These are phyloP conservation scores for Pristionchus fissidentatus DNA, from an alignment of 2,888 invertebrate genomes.

Conservation along the genomic window DNA sequence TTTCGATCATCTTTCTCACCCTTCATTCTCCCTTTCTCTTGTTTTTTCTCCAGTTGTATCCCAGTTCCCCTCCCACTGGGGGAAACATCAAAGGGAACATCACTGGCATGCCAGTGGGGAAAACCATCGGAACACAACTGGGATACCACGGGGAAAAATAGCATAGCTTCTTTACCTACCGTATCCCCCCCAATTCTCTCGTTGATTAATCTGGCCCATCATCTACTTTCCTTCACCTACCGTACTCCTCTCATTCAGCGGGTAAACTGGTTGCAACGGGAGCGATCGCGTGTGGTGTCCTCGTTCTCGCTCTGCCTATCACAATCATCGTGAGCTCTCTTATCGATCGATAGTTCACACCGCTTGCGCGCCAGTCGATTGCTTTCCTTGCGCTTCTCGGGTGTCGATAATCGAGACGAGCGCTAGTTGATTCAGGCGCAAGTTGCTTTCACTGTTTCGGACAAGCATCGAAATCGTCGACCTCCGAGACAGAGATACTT, in stretches of 20 bases:
- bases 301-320: constrained; percentile 64
- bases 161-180: no score
- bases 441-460: constrained; percentile 49
- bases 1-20: no score
- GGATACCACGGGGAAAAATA: no score
- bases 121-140: no score
- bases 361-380: constrained; percentile 40
- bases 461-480: not conserved
- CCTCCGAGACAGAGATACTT: not conserved
- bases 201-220: constrained; percentile 49
- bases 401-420: not conserved
- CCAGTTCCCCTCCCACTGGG: no score
- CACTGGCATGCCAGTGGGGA: no score
- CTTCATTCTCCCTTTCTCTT: not conserved
- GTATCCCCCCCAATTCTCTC: constrained; percentile 31
- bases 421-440: constrained; percentile 45
- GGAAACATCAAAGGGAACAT: no score
- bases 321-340: constrained; percentile 54
- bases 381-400: constrained; percentile 8
- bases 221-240: constrained; percentile 10
- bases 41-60: no score
- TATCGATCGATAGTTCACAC: not conserved
- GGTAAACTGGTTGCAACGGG: constrained; percentile 72
- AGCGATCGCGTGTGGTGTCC: constrained; percentile 64
- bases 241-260: constrained; percentile 53